Evolutionary conservation across 2,888 invertebrate genomes (phyloP).

Genomic region (Sphaerophoria taeniata): DNA sequence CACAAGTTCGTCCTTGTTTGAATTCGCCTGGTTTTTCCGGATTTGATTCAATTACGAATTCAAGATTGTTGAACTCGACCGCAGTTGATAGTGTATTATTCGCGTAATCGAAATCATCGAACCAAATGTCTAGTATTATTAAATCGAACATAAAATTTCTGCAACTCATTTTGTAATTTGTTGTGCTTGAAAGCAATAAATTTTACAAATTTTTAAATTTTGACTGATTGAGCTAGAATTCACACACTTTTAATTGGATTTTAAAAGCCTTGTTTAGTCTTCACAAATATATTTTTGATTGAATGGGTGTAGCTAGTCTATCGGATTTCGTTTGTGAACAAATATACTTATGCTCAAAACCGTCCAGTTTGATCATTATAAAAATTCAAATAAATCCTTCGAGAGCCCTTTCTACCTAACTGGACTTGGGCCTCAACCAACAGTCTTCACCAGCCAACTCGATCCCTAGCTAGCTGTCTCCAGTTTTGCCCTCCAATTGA

Average conservation of each 20-base stretch:
- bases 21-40: conserved; percentile 79
- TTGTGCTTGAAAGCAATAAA: too few relatives aligned
- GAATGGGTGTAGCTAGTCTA: not conserved
- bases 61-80: conserved; percentile 74
- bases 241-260: conserved; percentile 23
- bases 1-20: conserved; percentile 75
- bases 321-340: too few relatives aligned
- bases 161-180: conserved; percentile 38
- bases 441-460: too few relatives aligned
- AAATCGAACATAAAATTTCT: conserved; percentile 63
- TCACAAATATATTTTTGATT: not conserved
- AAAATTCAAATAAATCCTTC: too few relatives aligned
- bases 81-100: conserved; percentile 71
- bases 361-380: too few relatives aligned
- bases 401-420: too few relatives aligned
- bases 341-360: too few relatives aligned
- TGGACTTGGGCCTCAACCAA: too few relatives aligned
- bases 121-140: conserved; percentile 54
- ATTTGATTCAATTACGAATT: conserved; percentile 76
- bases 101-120: conserved; percentile 66
- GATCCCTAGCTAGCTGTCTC: too few relatives aligned
- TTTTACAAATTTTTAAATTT: not conserved
- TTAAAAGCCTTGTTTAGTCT: conserved; percentile 4
- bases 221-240: not conserved
- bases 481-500: too few relatives aligned